Percentiles rank a stretch among this genome's conserved stretches.
phyloP scores from a whole-genome alignment of 2,113 vertebrate genomes.

The Etheostoma spectabile region DNA sequence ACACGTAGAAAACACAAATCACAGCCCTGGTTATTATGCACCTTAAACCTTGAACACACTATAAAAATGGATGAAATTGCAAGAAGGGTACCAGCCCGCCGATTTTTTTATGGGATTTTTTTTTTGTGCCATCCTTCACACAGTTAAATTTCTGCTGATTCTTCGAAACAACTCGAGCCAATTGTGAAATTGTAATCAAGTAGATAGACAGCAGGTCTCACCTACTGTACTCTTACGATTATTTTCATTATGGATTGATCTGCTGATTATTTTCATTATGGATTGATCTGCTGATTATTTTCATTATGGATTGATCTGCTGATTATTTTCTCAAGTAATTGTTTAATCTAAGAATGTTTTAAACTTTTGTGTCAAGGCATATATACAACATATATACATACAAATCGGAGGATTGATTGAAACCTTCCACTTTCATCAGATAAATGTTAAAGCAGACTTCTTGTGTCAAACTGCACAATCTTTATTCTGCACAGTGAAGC shows the following conservation, averaged over 20 bases:
- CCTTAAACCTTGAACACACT: slow-evolving; percentile 81
- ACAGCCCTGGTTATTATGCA: slow-evolving; percentile 68
- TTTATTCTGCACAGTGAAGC: no score
- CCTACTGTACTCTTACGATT: background rate
- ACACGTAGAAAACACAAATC: slow-evolving; percentile 68
- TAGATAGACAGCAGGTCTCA: background rate
- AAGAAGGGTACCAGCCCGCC: slow-evolving; percentile 69
- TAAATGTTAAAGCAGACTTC: no score
- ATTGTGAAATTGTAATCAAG: background rate
- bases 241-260: background rate
- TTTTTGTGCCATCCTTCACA: slow-evolving; percentile 28
- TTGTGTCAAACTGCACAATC: no score
- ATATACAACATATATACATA: no score
- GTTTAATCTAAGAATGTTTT: background rate
- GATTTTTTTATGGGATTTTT: slow-evolving; percentile 76
- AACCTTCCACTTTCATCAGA: no score
- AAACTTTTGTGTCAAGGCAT: no score
- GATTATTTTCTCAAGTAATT: background rate
- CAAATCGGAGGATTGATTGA: no score
- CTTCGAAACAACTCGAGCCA: slow-evolving; percentile 19
- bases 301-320: no score
- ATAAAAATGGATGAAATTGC: slow-evolving; percentile 80
- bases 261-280: background rate
- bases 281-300: no score
- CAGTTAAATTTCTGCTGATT: slow-evolving; percentile 8